Base-by-base conservation (phyloP, 2,113 vertebrate species). In the Channa argus region DNA sequence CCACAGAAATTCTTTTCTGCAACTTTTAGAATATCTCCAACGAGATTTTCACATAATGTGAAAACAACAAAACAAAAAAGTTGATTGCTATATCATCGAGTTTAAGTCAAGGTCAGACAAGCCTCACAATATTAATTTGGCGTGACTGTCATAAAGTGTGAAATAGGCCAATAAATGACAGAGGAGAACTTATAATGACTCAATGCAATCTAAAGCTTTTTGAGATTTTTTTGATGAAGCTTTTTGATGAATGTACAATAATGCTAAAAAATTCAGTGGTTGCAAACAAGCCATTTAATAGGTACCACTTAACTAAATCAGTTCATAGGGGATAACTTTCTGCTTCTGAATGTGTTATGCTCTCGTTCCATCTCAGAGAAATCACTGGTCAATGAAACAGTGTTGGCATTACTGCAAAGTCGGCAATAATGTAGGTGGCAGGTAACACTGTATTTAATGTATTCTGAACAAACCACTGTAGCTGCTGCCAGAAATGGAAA, bases 401-500 rank as follows among this genome's bases (percentile, higher is more conserved):
- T 53, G 47, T 34, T 82, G 79, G 73, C 84, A 83, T 36, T 4
- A 10, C 44, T 75, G 63, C 75, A 58, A 75, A 74, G 66, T 24
- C 61, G 88, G 73, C 67, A 68, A 67, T 63, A 64, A 68, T 58
- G 77, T 77, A 74, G 79, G 83, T 69, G 73, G 85, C 51, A 75
- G 63, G 73, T 66, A 80, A 45, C 66, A 36, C 52, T 54, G 53
- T 44, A 58, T 58, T 63, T 66, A 68, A 74, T 91, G 82, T 84
- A 72, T 75, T 63, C 53, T 75, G 84, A 85, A 87, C 56, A 84
- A 81, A 55, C 36, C 74, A 39, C 11, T 11, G 55, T 44, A 39
- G 65, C 68, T 55, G 56, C 58, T 63, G 82, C 79, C 63, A 82
- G 80, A 85, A 77, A 83, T 75, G 82, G 82, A 75, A 82, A 74